phyloP scores from a whole-genome alignment of 2,113 vertebrate species.

The Rhabdomys dilectus region DNA sequence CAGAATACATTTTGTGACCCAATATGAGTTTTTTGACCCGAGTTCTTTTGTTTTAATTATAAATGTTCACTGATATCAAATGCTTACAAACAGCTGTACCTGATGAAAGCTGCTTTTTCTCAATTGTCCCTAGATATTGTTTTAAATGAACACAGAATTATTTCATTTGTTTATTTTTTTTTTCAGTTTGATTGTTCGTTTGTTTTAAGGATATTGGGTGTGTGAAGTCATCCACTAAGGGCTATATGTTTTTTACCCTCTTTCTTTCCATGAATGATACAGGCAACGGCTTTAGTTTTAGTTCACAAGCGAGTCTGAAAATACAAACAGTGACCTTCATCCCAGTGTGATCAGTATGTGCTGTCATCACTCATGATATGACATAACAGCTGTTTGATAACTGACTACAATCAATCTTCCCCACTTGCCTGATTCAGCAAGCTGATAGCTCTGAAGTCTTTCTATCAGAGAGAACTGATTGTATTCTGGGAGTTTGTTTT shows the following conservation, averaged over 20 bases:
- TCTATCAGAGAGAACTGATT: conserved; percentile 2
- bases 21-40: neutral
- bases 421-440: conserved; percentile 2
- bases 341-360: neutral
- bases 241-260: neutral
- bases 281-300: neutral
- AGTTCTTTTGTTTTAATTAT: neutral
- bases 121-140: neutral
- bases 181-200: too few species aligned
- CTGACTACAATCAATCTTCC: conserved; percentile 42
- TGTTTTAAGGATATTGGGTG: neutral
- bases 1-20: neutral
- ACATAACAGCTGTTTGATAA: conserved; percentile 48
- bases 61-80: neutral
- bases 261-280: neutral
- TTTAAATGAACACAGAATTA: neutral
- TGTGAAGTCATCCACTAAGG: neutral
- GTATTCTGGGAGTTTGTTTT: neutral
- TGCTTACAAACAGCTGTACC: neutral
- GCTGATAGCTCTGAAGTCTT: conserved; percentile 18
- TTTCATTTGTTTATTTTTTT: neutral
- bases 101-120: neutral
- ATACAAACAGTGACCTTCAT: conserved; percentile 52
- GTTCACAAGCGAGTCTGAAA: conserved; percentile 22
- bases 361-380: neutral